These are phyloP conservation scores for Rhodinocichla rosea DNA, from an alignment of 2,113 vertebrate species.

Conservation along the genomic window DNA sequence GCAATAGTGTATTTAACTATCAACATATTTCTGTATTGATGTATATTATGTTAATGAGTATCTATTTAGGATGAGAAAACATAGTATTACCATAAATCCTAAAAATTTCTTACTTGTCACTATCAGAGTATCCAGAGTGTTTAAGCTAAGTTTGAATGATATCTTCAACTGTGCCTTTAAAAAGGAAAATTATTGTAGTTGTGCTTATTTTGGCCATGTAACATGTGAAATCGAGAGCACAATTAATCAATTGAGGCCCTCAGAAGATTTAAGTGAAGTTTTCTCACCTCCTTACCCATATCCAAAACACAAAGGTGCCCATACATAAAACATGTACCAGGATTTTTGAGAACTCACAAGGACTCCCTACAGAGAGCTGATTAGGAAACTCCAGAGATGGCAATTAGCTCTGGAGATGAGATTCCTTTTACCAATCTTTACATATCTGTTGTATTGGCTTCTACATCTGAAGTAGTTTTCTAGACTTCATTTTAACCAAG, in stretches of 20 bases:
- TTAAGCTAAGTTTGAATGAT: not conserved
- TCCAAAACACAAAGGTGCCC: not conserved
- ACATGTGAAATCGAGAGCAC: not conserved
- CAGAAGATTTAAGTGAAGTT: not conserved
- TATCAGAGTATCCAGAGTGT: not conserved
- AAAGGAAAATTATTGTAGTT: not conserved
- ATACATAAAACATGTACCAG: not conserved
- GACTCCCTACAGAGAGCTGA: not conserved
- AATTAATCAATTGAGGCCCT: not conserved
- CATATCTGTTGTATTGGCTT: not conserved
- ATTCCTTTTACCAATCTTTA: not conserved
- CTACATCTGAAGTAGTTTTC: not conserved
- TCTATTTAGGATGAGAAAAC: not conserved
- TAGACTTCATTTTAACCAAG: not conserved
- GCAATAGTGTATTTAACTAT: not conserved
- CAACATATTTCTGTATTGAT: not conserved
- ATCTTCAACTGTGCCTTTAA: not conserved
- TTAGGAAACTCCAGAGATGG: not conserved
- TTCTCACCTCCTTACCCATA: not conserved
- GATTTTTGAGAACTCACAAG: not conserved
- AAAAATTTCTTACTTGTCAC: not conserved
- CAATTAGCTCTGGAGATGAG: not conserved
- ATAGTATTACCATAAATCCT: not conserved
- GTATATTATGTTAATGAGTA: not conserved
- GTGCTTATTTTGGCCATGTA: not conserved